Conservation (phyloP, 2,113 vertebrate genomes). For the Cinclus mexicanus region DNA sequence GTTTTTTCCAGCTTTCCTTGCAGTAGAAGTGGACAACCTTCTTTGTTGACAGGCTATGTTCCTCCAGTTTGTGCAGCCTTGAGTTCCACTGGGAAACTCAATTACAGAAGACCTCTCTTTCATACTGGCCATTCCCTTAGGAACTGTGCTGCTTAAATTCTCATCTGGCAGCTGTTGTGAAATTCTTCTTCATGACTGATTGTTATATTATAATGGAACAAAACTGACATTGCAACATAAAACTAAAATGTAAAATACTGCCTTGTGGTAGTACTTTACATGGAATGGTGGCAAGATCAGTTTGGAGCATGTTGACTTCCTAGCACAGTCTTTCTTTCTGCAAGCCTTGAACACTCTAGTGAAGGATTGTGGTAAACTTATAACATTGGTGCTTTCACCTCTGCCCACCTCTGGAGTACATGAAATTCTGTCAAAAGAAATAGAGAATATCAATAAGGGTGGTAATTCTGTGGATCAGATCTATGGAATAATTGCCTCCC, state of each 20-base stretch:
- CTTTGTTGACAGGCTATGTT: background rate
- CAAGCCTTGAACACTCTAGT: background rate
- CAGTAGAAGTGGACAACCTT: background rate
- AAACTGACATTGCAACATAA: background rate
- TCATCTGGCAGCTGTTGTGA: constrained; percentile 4
- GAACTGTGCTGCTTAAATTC: background rate
- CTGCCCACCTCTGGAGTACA: background rate
- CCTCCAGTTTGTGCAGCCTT: background rate
- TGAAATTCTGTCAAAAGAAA: background rate
- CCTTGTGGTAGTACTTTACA: background rate
- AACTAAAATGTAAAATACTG: background rate
- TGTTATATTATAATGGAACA: background rate
- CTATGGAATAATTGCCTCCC: background rate
- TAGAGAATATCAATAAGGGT: background rate
- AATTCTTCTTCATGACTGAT: background rate
- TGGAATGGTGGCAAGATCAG: background rate
- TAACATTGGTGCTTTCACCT: background rate
- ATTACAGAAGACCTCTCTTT: background rate
- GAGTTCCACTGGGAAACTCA: background rate
- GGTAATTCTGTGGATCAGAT: background rate
- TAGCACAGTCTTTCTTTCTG: background rate
- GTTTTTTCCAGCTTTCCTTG: background rate
- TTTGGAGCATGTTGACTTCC: background rate
- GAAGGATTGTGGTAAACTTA: background rate
- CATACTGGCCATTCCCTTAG: background rate